phyloP scores from a whole-genome alignment of 2,797 vertebrate genomes.

The Steatocranus sp. region DNA sequence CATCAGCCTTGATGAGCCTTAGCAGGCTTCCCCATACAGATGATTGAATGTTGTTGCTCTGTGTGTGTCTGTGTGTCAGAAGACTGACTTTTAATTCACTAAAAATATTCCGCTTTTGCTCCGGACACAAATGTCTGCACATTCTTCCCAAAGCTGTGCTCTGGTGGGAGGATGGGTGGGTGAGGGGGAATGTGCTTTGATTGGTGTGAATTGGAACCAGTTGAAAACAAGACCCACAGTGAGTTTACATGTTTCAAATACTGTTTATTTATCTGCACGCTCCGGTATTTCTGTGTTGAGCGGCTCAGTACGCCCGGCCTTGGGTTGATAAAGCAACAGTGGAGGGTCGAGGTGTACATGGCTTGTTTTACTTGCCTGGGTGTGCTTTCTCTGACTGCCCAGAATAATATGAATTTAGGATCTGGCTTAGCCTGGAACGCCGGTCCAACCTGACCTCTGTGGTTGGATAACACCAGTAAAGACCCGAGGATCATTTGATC shows the following conservation, averaged over 20 bases:
- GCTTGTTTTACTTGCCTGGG: slow-evolving; percentile 37
- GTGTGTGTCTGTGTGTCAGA: neutral
- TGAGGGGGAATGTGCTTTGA: neutral
- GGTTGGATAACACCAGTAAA: slow-evolving; percentile 24
- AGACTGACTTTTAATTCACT: neutral
- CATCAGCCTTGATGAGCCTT: neutral
- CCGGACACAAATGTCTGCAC: rapidly evolving
- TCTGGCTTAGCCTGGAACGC: slow-evolving; percentile 1
- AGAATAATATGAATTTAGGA: slow-evolving; percentile 41
- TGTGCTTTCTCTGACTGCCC: slow-evolving; percentile 12
- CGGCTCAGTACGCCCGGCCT: neutral
- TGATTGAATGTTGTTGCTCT: neutral
- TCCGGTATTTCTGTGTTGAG: slow-evolving; percentile 8
- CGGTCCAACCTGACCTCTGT: slow-evolving; percentile 1
- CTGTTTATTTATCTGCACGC: slow-evolving; percentile 21
- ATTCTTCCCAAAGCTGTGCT: neutral
- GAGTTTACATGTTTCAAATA: neutral
- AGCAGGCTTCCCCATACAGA: neutral
- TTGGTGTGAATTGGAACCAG: neutral
- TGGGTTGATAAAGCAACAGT: neutral
- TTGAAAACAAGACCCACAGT: neutral
- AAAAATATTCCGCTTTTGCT: neutral
- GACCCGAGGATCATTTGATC: slow-evolving; percentile 30
- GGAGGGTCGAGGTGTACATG: neutral
- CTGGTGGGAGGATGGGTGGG: neutral